Evolutionary conservation across 2,113 vertebrate genomes (phyloP).

Genomic region (Cynopterus brachyotis): DNA sequence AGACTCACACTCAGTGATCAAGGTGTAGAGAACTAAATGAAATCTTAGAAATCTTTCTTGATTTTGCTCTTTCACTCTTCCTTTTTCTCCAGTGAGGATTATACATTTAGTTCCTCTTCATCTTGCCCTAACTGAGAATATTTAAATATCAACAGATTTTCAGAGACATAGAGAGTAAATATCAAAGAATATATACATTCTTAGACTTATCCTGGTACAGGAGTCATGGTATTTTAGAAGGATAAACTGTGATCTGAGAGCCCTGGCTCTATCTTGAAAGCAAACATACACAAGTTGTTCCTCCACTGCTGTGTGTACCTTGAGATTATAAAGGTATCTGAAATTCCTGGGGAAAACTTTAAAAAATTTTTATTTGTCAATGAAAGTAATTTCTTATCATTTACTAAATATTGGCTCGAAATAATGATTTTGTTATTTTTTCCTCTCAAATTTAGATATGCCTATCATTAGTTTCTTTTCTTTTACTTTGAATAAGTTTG

Average conservation of each 20-base stretch:
- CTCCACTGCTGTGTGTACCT: background rate
- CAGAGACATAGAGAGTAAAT: background rate
- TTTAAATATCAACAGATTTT: constrained; percentile 27
- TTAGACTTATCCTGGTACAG: background rate
- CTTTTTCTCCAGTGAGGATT: background rate
- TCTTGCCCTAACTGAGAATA: background rate
- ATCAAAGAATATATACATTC: background rate
- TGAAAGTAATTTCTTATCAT: background rate
- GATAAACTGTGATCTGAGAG: background rate
- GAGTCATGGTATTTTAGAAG: background rate
- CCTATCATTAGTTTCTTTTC: background rate
- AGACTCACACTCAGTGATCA: background rate
- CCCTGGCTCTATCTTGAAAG: background rate
- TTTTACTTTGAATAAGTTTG: background rate
- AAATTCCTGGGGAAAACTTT: background rate
- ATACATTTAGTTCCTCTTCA: constrained; percentile 14
- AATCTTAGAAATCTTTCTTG: background rate
- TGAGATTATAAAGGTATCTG: background rate
- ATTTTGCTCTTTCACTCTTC: background rate
- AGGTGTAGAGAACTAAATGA: background rate
- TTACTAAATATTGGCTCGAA: constrained; percentile 25
- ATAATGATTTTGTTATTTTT: background rate
- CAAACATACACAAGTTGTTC: background rate
- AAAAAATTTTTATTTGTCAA: background rate
- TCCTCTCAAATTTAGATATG: background rate